Percentiles rank a stretch among this genome's conserved stretches.
These are phyloP conservation scores for Crax fasciolata DNA, from an alignment of 2,797 vertebrate genomes.

Conservation along the genomic window DNA sequence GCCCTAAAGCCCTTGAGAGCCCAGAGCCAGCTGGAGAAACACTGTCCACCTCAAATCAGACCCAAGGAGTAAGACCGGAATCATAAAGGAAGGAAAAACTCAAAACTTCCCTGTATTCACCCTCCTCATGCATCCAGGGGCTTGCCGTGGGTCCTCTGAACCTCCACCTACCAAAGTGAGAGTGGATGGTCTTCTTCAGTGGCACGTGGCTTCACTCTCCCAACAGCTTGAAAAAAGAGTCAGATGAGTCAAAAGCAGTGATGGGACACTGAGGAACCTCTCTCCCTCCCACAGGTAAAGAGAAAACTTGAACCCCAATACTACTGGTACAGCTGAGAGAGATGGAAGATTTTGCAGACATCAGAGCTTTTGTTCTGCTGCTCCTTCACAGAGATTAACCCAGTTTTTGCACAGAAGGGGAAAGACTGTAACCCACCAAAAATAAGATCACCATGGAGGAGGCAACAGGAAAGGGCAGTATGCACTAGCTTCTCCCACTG, in stretches of 20 bases:
- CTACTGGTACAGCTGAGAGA: background rate
- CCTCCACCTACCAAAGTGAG: background rate
- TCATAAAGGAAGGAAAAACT: background rate
- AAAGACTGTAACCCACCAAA: background rate
- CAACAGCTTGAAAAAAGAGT: background rate
- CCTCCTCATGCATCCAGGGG: background rate
- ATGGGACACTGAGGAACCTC: background rate
- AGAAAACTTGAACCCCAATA: background rate
- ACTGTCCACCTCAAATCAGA: background rate
- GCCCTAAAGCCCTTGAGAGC: background rate
- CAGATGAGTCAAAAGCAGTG: background rate
- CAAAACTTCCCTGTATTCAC: background rate
- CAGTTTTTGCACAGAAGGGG: background rate
- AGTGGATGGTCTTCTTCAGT: background rate
- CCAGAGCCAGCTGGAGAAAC: background rate
- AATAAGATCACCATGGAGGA: background rate
- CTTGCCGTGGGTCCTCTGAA: background rate
- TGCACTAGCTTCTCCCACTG: fast-evolving
- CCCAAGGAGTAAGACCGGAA: background rate
- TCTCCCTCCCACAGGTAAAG: background rate
- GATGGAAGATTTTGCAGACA: background rate
- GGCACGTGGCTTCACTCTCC: background rate
- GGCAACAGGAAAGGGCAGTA: background rate
- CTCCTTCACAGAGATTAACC: conserved; percentile 15
- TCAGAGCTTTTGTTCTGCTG: background rate